Evolutionary conservation across 2,113 vertebrate species (phyloP), one percentile per base, ranked within the genome.

Genomic region (Anas platyrhynchos): DNA sequence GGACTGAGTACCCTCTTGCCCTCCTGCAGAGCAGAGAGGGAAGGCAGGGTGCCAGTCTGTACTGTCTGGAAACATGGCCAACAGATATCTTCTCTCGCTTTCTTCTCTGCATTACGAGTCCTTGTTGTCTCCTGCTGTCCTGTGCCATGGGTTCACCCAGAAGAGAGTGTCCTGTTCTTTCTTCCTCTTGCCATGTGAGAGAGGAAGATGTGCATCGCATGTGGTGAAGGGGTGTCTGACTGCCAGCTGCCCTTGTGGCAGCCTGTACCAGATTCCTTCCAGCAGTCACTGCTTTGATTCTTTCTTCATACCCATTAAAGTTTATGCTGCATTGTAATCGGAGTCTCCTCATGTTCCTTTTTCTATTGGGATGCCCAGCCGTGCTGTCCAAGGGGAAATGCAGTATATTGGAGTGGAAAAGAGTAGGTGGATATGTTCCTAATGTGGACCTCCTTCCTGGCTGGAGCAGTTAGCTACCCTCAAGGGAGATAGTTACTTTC

Each of bases 381-480:
- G 8, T 13, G 12, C 31, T 52, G 34, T 13, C 12, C 1, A 3
- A 1, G 4, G 43, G 21, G 8, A 34, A 32, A 46, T 12, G 9
- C 6, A 21, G 16, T 62, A 18, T 23, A 6, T 7, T 41, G 6
- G 10, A 23, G 20, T 21, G 34, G 15, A 14, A 38, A 11, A 21
- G 17, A 2, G 36, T 41, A 7, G 8, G 5, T 48, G 13, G 3
- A 5, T 12, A 16, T 36, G 6, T 13, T 12, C 11, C 20, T 34
- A 2, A 25, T 15, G 6, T 55, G 59, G 16, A 16, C 6, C 10
- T 46, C 1, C 7, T 2, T 65, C 7, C 2, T 46, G 16, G 13
- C 6, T 20, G 21, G 11, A 14, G 13, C 6, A 66, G 8, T 16
- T 52, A 22, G n/a, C 16, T 13, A 16, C 6, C 3, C 7, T n/a